Evolutionary conservation across 2,888 invertebrate species (phyloP), one percentile per base, ranked within the genome.

Genomic region (Tanytarsus gracilentus): DNA sequence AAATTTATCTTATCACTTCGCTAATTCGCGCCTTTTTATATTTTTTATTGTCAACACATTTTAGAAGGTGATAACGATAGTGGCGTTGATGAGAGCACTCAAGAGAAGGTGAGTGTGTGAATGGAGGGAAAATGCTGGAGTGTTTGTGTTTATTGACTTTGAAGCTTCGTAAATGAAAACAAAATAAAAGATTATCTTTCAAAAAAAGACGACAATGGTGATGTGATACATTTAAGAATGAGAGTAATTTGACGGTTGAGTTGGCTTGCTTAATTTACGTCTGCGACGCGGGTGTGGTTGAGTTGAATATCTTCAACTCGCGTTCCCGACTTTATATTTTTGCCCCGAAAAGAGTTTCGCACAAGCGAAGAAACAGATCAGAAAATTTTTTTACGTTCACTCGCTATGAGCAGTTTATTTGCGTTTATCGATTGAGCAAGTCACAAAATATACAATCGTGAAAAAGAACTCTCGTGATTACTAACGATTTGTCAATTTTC

Each of bases 31-130:
- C 5, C 11, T 25, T 18, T 50, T 8, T 53, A 44, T 26, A 1
- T 50, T 26, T 56, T 62, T 61, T 62, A 63, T 63, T 59, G 63
- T 66, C 67, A 65, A 66, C 62, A 68, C 75, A 74, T 79, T 76
- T 65, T 81, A 89, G 89, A 88, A 76, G 85, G 86, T 33, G 88
- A 87, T 71, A 88, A 88, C 67, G 88, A 88, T 68, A 88, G 86
- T 69, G 88, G 86, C 48, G 86, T 86, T 27, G 87, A 88, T 71
- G 88, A 88, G 72, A 83, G 85, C 62, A 86, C 85, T 60, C 87
- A 86, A 74, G 85, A 85, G 74, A 83, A 85, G 76, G 86, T 88
- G 76, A 81, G 85, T 77, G 65, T 16, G 21, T 7, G 8, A 44
- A 7, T 21, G n/a, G n/a, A n/a, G n/a, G n/a, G n/a, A n/a, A n/a